Evolutionary conservation across 92 coral and sea anemone species (phyloP).

Genomic region (Phenganax stokvisi): DNA sequence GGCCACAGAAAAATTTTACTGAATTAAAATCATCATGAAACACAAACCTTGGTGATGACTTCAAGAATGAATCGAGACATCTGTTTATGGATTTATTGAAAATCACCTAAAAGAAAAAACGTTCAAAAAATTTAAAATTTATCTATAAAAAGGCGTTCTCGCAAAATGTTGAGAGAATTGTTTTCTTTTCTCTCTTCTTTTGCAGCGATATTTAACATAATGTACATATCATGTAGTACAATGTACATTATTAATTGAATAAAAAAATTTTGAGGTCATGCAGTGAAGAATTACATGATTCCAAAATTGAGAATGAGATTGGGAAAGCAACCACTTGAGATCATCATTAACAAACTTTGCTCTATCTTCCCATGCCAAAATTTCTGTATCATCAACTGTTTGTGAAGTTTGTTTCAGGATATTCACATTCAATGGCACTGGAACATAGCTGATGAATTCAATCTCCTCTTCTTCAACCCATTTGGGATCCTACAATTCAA

Average conservation of each 20-base stretch:
- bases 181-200: background rate
- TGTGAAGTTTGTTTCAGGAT: conserved; percentile 32
- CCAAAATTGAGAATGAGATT: conserved; percentile 81
- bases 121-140: no score
- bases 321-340: conserved; percentile 72
- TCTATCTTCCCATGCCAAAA: conserved; percentile 87
- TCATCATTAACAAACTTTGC: conserved; percentile 64
- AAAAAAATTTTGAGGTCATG: background rate
- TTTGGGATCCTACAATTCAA: conserved; percentile 58
- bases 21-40: no score
- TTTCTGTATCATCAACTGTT: conserved; percentile 49
- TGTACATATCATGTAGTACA: no score
- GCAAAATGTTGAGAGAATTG: background rate
- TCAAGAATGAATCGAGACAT: conserved; percentile 74
- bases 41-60: conserved; percentile 73
- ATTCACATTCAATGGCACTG: conserved; percentile 52
- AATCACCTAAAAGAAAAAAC: conserved; percentile 57
- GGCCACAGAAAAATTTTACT: background rate
- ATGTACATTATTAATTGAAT: background rate
- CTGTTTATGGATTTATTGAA: conserved; percentile 75
- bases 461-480: conserved; percentile 65
- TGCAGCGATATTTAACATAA: no score
- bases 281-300: conserved; percentile 56
- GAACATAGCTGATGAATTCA: conserved; percentile 62
- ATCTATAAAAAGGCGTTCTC: background rate